phyloP scores from a whole-genome alignment of 2,888 invertebrate genomes.

The Nineta flava region DNA sequence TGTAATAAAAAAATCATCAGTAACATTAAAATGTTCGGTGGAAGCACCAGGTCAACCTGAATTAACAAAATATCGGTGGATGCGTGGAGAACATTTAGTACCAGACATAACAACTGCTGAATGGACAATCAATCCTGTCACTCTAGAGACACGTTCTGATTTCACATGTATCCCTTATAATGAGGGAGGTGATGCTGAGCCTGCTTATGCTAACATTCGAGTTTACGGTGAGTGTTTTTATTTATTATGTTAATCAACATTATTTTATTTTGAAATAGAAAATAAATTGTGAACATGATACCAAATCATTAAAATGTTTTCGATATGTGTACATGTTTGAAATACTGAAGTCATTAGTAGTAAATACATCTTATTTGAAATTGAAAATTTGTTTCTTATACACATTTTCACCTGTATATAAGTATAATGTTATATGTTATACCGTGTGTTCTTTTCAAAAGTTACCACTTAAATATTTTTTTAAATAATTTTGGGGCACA shows the following conservation, averaged over 20 bases:
- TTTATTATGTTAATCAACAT: slow-evolving; percentile 10
- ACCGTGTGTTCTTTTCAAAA: too few species aligned
- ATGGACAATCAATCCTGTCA: slow-evolving; percentile 70
- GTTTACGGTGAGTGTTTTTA: slow-evolving; percentile 41
- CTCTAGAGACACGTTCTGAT: slow-evolving; percentile 71
- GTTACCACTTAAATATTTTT: too few species aligned
- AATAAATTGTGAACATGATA: background rate
- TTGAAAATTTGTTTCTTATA: too few species aligned
- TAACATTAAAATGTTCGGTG: slow-evolving; percentile 72
- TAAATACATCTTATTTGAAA: background rate
- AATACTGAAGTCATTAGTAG: background rate
- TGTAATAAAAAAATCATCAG: slow-evolving; percentile 67
- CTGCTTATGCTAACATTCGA: slow-evolving; percentile 50
- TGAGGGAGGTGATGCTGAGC: slow-evolving; percentile 63
- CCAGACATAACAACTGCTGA: slow-evolving; percentile 59
- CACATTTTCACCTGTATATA: too few species aligned
- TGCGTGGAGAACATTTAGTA: slow-evolving; percentile 57
- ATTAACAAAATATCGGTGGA: slow-evolving; percentile 60
- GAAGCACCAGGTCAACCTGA: slow-evolving; percentile 71
- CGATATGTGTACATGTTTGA: background rate
- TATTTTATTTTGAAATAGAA: background rate
- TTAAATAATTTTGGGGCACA: too few species aligned
- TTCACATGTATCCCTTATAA: slow-evolving; percentile 80
- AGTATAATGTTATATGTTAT: too few species aligned
- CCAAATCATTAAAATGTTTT: background rate